phyloP scores from a whole-genome alignment of 1,140 invertebrate genomes.

The Triops longicaudatus region DNA sequence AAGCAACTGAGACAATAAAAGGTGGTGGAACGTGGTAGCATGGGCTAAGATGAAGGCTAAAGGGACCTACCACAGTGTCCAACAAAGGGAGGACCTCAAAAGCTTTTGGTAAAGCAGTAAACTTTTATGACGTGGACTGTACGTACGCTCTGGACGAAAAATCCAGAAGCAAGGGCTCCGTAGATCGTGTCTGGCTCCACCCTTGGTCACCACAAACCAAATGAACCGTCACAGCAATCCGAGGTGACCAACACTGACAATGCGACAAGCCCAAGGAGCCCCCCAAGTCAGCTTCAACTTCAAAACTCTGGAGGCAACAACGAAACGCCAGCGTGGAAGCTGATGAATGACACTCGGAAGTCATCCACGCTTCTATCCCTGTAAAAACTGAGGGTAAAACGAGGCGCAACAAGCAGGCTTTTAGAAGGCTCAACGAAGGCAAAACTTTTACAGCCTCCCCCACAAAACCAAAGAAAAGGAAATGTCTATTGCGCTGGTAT shows the following conservation, averaged over 20 bases:
- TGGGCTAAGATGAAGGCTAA: neutral
- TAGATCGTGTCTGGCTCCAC: constrained; percentile 6
- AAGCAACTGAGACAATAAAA: neutral
- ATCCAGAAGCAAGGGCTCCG: neutral
- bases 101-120: neutral
- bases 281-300: neutral
- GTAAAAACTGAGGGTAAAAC: neutral
- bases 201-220: constrained; percentile 11
- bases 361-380: neutral
- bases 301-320: neutral
- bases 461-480: too few species aligned
- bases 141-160: neutral
- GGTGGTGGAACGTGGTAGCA: neutral
- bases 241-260: constrained; percentile 11
- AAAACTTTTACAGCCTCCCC: neutral
- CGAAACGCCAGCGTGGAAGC: neutral
- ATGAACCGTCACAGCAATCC: constrained; percentile 10
- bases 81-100: neutral
- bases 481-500: too few species aligned
- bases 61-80: constrained; percentile 7
- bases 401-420: neutral
- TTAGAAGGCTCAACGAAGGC: neutral
- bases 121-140: too few species aligned
- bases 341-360: constrained; percentile 14
- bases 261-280: neutral